Percentiles rank a stretch among this genome's conserved stretches.
These are phyloP conservation scores for Microplitis manilae DNA, from an alignment of 2,888 invertebrate species.

Conservation along the genomic window DNA sequence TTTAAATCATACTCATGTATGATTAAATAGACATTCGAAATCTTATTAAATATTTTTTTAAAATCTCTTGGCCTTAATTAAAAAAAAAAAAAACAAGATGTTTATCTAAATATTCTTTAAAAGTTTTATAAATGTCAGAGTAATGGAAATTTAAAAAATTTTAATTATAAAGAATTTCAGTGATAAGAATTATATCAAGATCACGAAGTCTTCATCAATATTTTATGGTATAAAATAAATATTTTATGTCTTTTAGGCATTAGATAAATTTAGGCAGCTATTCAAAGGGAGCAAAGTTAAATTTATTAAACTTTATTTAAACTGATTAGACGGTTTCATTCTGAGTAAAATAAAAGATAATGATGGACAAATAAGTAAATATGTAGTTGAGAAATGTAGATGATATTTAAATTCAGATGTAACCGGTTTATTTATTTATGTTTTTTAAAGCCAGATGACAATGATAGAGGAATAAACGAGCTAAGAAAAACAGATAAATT, in stretches of 20 bases:
- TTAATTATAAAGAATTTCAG: too few relatives aligned
- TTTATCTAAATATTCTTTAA: not conserved
- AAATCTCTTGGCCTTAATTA: not conserved
- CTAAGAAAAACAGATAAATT: conserved; percentile 17
- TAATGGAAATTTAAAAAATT: too few relatives aligned
- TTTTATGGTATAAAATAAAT: too few relatives aligned
- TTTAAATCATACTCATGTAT: not conserved
- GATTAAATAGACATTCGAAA: not conserved
- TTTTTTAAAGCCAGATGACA: not conserved
- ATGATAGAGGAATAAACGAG: not conserved
- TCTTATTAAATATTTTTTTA: not conserved
- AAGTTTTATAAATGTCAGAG: not conserved
- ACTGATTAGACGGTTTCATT: too few relatives aligned
- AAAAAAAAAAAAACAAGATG: not conserved
- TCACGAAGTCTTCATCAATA: too few relatives aligned
- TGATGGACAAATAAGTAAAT: conserved; percentile 17
- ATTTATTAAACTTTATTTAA: too few relatives aligned
- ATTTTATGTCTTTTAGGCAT: too few relatives aligned
- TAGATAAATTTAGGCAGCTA: too few relatives aligned
- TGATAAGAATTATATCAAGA: too few relatives aligned
- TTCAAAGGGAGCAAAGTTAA: too few relatives aligned
- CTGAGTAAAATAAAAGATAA: not conserved
- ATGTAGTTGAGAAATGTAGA: conserved; percentile 25
- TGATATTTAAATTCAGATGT: conserved; percentile 7
- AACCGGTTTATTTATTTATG: conserved; percentile 23